A percentile compares a stretch with the other conserved stretches of the same genome.
These are phyloP conservation scores for Lycia hirtaria DNA, from an alignment of 2,888 invertebrate genomes.

Conservation along the genomic window DNA sequence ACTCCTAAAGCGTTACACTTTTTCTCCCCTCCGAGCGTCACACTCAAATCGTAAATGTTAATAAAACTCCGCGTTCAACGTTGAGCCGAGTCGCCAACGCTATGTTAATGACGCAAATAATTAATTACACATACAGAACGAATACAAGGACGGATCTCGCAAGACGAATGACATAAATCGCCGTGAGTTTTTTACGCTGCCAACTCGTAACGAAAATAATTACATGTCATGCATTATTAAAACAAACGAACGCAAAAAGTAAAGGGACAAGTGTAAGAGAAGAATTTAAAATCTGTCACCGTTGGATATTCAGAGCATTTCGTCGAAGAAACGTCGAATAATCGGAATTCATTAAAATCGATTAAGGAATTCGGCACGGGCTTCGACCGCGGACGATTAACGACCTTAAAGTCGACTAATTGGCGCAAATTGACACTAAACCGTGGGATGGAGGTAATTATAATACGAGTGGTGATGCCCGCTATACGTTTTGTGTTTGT, in stretches of 20 bases:
- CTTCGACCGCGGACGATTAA: constrained; percentile 54
- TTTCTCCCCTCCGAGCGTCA: constrained; percentile 45
- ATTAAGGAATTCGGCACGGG: constrained; percentile 69
- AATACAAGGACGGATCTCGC: constrained; percentile 29
- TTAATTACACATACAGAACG: constrained; percentile 49
- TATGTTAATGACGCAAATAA: constrained; percentile 42
- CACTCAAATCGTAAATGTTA: constrained; percentile 45
- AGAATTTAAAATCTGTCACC: constrained; percentile 84
- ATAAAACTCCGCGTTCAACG: constrained; percentile 46
- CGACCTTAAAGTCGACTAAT: constrained; percentile 62
- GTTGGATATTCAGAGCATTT: constrained; percentile 79
- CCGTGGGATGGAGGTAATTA: constrained; percentile 59
- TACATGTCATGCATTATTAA: constrained; percentile 81
- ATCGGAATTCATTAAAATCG: constrained; percentile 75
- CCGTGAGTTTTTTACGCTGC: constrained; percentile 56
- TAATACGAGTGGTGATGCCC: constrained; percentile 49
- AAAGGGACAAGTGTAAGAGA: constrained; percentile 79
- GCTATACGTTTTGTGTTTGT: constrained; percentile 40
- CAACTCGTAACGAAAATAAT: constrained; percentile 74
- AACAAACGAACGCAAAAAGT: constrained; percentile 69
- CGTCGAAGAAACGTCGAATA: constrained; percentile 68
- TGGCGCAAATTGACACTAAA: constrained; percentile 68
- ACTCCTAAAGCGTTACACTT: constrained; percentile 54
- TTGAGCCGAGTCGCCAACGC: constrained; percentile 20
- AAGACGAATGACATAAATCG: constrained; percentile 61